Percentiles rank a stretch among this genome's conserved stretches.
phyloP scores from a whole-genome alignment of 2,797 vertebrate species.

The Phataginus tricuspis region DNA sequence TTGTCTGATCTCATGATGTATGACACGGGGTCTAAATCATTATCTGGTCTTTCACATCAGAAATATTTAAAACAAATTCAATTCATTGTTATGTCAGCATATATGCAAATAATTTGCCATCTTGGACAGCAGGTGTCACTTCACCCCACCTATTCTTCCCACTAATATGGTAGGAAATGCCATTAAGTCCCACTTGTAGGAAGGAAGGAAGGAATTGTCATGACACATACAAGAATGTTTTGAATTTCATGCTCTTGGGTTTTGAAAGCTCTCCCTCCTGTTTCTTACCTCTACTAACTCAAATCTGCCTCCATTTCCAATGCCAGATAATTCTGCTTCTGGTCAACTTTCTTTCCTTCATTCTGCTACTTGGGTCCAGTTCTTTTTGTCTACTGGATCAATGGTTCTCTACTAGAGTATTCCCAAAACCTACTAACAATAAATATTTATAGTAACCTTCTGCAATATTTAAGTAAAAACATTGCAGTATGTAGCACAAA shows the following conservation, averaged over 20 bases:
- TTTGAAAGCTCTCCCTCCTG: not conserved
- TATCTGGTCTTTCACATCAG: not conserved
- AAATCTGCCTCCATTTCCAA: not conserved
- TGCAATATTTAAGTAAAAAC: not conserved
- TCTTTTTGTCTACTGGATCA: not conserved
- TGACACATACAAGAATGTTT: not conserved
- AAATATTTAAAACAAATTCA: not conserved
- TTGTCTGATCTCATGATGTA: not conserved
- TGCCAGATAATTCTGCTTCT: not conserved
- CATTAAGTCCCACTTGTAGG: not conserved
- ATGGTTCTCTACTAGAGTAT: not conserved
- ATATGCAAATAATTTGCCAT: not conserved
- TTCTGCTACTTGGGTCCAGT: not conserved
- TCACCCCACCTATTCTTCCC: not conserved
- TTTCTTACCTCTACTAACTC: not conserved
- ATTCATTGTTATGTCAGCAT: not conserved
- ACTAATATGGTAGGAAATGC: not conserved
- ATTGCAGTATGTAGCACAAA: not conserved
- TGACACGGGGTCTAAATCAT: not conserved
- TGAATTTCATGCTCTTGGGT: not conserved
- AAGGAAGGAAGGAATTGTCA: not conserved
- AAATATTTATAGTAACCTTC: not conserved
- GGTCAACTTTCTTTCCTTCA: not conserved
- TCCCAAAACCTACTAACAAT: not conserved
- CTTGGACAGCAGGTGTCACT: not conserved